Conservation (phyloP, 2,888 invertebrate genomes). For the Hedychridium roseum region DNA sequence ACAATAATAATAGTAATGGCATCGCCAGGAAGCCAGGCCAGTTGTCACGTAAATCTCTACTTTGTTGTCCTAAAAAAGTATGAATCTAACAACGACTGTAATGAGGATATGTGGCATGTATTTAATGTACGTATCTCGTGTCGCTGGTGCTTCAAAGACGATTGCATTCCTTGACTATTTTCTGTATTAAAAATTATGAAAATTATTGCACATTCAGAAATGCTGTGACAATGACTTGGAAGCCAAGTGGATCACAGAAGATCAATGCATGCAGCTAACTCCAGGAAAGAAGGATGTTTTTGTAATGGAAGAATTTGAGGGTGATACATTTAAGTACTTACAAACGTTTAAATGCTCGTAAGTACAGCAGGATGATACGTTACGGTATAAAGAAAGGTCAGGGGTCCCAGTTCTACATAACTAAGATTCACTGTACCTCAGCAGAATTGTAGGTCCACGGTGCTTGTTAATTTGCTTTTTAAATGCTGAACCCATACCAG, state of each 20-base stretch:
- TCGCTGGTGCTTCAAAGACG: too few relatives aligned
- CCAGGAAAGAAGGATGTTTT: constrained; percentile 77
- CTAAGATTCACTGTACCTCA: constrained; percentile 42
- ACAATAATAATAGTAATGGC: too few relatives aligned
- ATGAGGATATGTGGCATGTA: constrained; percentile 70
- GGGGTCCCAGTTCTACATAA: not conserved
- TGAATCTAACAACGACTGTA: constrained; percentile 66
- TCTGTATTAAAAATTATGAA: too few relatives aligned
- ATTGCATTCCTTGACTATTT: too few relatives aligned
- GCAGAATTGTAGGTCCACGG: constrained; percentile 83
- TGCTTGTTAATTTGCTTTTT: constrained; percentile 80
- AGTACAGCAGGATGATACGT: constrained; percentile 58
- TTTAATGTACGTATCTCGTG: constrained; percentile 66
- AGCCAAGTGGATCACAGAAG: constrained; percentile 73
- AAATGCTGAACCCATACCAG: constrained; percentile 77
- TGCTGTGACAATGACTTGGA: constrained; percentile 70
- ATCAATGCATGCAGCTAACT: constrained; percentile 67
- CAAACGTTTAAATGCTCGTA: constrained; percentile 74
- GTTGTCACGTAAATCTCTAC: constrained; percentile 45
- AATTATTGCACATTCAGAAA: constrained; percentile 60
- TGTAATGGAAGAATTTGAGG: constrained; percentile 81
- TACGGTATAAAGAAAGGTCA: not conserved
- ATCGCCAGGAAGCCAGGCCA: constrained; percentile 32
- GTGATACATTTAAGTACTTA: constrained; percentile 74
- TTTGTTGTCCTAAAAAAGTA: constrained; percentile 69